These are phyloP conservation scores for Menidia menidia DNA, from an alignment of 2,797 vertebrate genomes.

Conservation along the genomic window DNA sequence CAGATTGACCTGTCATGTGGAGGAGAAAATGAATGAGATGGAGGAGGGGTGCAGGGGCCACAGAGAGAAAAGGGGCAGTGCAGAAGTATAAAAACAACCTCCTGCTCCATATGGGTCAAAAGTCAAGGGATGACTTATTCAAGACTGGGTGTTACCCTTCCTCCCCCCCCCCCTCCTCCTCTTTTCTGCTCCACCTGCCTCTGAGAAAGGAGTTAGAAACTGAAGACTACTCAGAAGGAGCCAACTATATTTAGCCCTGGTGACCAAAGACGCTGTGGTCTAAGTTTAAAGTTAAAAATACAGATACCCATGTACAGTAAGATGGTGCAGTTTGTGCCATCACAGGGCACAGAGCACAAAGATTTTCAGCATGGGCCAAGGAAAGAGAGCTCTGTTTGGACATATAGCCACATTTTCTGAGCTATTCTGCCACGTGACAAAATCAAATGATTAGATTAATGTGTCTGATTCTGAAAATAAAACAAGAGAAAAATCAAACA, in stretches of 20 bases:
- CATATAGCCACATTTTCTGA: neutral
- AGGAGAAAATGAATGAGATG: constrained; percentile 73
- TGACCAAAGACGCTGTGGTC: constrained; percentile 76
- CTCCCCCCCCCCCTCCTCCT: constrained; percentile 14
- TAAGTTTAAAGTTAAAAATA: constrained; percentile 85
- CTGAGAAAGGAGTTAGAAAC: constrained; percentile 81
- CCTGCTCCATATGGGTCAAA: constrained; percentile 73
- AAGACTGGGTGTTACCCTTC: constrained; percentile 57
- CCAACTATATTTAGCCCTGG: constrained; percentile 74
- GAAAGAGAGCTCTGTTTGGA: neutral
- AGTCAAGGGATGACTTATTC: constrained; percentile 76
- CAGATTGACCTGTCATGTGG: constrained; percentile 76
- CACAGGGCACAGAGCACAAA: constrained; percentile 20
- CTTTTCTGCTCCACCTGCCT: constrained; percentile 75
- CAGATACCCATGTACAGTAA: constrained; percentile 79
- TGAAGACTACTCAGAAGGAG: constrained; percentile 75
- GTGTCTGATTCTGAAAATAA: neutral
- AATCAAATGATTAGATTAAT: constrained; percentile 3
- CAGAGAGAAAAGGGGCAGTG: constrained; percentile 16
- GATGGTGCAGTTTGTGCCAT: constrained; percentile 54
- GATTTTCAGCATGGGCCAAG: constrained; percentile 18
- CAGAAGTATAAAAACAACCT: constrained; percentile 69
- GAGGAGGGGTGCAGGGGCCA: constrained; percentile 62
- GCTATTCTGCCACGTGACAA: neutral
- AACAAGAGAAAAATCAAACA: constrained; percentile 5